Base-by-base conservation (phyloP, 53 echinoderm and acorn worm species). In the Arbacia lixula region DNA sequence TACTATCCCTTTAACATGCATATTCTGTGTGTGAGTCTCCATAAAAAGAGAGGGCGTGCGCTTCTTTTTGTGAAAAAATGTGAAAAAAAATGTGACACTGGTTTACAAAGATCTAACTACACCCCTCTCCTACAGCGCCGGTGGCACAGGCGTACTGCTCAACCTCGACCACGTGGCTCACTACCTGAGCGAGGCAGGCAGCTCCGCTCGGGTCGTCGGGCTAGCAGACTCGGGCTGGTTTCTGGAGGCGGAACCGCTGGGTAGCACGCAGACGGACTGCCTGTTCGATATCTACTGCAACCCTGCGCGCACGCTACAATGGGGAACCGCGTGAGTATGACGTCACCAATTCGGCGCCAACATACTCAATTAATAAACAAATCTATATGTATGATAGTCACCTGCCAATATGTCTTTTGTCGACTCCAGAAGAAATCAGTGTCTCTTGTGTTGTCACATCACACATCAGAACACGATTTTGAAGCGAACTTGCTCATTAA, bases 181-280 rank as follows among this genome's bases (percentile, higher is more conserved):
- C 8, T 57, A 87, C 67, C 72, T 96, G 71, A 79, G 41, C 1
- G 85, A 91, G 6, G 89, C 89, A 5, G 96, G 96, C 5, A 93
- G 96, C 46, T 60, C 80, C 17, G 96, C 93, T 26, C 81, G 81
- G 19, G 87, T 96, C 16, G 75, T 91, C 2, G 96, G 96, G 5
- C 72, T 96, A 28, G 85, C 89, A 27, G 96, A 96, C 39, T 94
- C 97, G 0, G 97, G 97, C 2, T 96, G 97, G 97, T 96, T 96
- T 62, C 66, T 96, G 63, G 93, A 96, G 39, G 87, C 90, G 12
- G 90, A 92, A 26, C 84, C 73, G 12, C 53, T 86, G 20, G 85
- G 85, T 43, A 66, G 66, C 26, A 36, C 79, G 12, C 73, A 84
- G 2, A 71, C 83, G 37, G 89, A 91, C 28, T 96, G 97, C 60